Conservation (phyloP, 2,113 vertebrate genomes). For the Hemichromis elongatus region DNA sequence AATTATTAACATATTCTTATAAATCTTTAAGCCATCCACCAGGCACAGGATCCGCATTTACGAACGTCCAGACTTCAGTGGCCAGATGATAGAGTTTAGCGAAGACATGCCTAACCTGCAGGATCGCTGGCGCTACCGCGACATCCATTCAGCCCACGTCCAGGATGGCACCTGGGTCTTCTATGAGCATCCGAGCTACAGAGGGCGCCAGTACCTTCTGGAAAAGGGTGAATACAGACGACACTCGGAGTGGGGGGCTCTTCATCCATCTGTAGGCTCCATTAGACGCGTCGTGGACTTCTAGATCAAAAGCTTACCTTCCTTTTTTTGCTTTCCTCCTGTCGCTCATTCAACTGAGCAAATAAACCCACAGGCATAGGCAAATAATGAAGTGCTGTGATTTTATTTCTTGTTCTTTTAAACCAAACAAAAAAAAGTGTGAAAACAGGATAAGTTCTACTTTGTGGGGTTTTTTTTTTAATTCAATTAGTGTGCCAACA, state of each 20-base stretch:
- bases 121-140: slow-evolving; percentile 34
- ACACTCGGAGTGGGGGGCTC: slow-evolving; percentile 52
- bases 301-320: background rate
- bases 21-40: background rate
- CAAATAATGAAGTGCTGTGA: background rate
- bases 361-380: slow-evolving; percentile 2
- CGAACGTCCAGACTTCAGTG: slow-evolving; percentile 41
- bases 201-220: slow-evolving; percentile 57
- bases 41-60: slow-evolving; percentile 39
- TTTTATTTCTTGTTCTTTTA: background rate
- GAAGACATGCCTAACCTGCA: slow-evolving; percentile 41
- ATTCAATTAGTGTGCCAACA: background rate
- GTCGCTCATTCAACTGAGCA: background rate
- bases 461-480: background rate
- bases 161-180: slow-evolving; percentile 54
- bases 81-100: slow-evolving; percentile 42
- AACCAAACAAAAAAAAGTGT: background rate
- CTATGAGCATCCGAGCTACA: slow-evolving; percentile 20
- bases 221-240: slow-evolving; percentile 58
- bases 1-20: background rate
- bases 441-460: fast-evolving
- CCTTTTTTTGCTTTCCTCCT: background rate
- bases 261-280: slow-evolving; percentile 41
- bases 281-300: slow-evolving; percentile 22
- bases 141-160: slow-evolving; percentile 44